Percentiles rank a stretch among this genome's conserved stretches.
phyloP scores from a whole-genome alignment of 1,140 invertebrate genomes.

The Yoshiicerus persimilis region DNA sequence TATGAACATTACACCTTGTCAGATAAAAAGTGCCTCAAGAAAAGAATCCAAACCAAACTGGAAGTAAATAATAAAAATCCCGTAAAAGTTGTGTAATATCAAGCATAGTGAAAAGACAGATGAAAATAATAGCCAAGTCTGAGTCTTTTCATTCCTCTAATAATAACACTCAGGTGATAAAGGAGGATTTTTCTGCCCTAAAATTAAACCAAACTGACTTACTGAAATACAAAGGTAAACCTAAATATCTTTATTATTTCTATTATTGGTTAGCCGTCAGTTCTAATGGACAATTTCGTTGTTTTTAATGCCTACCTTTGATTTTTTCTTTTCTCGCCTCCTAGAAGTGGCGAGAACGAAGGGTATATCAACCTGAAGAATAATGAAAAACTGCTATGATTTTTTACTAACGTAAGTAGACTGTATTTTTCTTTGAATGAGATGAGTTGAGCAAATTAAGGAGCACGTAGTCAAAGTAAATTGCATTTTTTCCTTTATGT shows the following conservation, averaged over 20 bases:
- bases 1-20: no score
- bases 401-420: background rate
- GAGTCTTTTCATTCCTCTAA: background rate
- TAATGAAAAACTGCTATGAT: background rate
- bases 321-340: background rate
- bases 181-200: background rate
- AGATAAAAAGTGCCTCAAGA: background rate
- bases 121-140: background rate
- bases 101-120: background rate
- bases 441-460: constrained; percentile 5
- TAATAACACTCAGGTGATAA: background rate
- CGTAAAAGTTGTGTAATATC: background rate
- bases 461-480: constrained; percentile 23
- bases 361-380: background rate
- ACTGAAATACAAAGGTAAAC: background rate
- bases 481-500: constrained; percentile 5
- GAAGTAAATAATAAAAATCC: constrained; percentile 8
- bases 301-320: background rate
- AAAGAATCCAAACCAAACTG: background rate
- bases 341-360: no score
- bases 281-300: constrained; percentile 15
- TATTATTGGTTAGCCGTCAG: constrained; percentile 10
- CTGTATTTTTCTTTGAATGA: background rate
- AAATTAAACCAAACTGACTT: background rate
- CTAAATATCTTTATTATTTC: background rate